phyloP scores from a whole-genome alignment of 2,797 vertebrate genomes.

The Acipenser oxyrinchus region DNA sequence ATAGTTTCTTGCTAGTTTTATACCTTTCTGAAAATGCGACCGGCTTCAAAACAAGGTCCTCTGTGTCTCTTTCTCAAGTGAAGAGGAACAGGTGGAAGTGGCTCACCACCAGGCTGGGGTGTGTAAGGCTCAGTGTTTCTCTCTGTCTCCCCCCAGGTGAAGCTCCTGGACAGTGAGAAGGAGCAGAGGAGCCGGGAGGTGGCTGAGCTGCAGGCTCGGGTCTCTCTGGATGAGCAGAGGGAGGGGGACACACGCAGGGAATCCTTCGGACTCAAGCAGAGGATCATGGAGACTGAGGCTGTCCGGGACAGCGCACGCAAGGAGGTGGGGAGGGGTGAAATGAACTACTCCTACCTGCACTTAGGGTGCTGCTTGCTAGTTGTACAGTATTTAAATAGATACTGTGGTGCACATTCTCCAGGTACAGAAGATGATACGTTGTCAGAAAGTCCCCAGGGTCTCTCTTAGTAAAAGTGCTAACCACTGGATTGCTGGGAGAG shows the following conservation, averaged over 20 bases:
- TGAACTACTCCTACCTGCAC: too few relatives aligned
- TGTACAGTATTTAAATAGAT: too few relatives aligned
- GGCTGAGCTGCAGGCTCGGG: constrained; percentile 69
- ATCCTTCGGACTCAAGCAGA: constrained; percentile 67
- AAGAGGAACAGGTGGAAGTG: too few relatives aligned
- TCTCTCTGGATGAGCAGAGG: constrained; percentile 70
- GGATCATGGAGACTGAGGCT: constrained; percentile 66
- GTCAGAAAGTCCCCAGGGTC: too few relatives aligned
- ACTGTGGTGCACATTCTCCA: not conserved
- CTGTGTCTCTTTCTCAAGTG: too few relatives aligned
- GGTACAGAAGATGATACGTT: too few relatives aligned
- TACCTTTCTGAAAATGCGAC: too few relatives aligned
- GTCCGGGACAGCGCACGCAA: constrained; percentile 61
- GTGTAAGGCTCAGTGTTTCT: not conserved
- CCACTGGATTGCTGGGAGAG: too few relatives aligned
- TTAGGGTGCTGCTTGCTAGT: too few relatives aligned
- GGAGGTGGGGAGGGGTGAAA: constrained; percentile 59
- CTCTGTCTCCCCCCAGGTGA: constrained; percentile 58
- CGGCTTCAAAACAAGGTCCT: too few relatives aligned
- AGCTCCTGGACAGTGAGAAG: constrained; percentile 76
- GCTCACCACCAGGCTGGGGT: not conserved
- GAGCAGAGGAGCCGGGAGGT: constrained; percentile 69
- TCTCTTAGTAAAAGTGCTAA: too few relatives aligned
- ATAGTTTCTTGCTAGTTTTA: too few relatives aligned
- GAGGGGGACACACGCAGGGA: constrained; percentile 75